Percentiles rank a stretch among this genome's conserved stretches.
Evolutionary conservation across 2,888 invertebrate genomes (phyloP).

Genomic region (Harpalus rufipes): DNA sequence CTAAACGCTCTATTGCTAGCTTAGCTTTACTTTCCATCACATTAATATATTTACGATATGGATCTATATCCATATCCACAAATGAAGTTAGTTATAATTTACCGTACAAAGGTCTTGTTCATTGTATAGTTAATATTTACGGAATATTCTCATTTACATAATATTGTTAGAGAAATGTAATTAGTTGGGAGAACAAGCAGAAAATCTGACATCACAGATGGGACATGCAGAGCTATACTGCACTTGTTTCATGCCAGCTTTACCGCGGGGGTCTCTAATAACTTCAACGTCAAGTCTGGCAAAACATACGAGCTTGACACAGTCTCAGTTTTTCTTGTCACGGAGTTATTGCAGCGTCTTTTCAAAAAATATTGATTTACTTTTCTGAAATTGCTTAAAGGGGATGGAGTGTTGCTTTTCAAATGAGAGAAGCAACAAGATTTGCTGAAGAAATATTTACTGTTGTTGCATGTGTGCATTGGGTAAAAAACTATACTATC

Average conservation of each 20-base stretch:
- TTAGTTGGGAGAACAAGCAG: constrained; percentile 13
- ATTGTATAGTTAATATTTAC: background rate
- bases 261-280: constrained; percentile 18
- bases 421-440: background rate
- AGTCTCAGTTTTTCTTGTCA: background rate
- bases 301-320: no score
- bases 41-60: constrained; percentile 30
- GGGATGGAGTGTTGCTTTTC: background rate
- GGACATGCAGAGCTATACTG: background rate
- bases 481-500: no score
- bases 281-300: constrained; percentile 19
- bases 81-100: constrained; percentile 23
- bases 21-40: background rate
- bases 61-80: background rate
- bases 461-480: no score
- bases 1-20: background rate
- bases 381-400: background rate
- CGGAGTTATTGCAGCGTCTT: background rate
- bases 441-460: no score
- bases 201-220: constrained; percentile 9
- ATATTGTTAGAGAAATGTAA: constrained; percentile 37
- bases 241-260: constrained; percentile 23
- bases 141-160: constrained; percentile 20
- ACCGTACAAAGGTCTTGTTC: constrained; percentile 18
- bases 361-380: constrained; percentile 11